phyloP scores from a whole-genome alignment of 1,140 invertebrate genomes.

The Brachionus paranguensis region DNA sequence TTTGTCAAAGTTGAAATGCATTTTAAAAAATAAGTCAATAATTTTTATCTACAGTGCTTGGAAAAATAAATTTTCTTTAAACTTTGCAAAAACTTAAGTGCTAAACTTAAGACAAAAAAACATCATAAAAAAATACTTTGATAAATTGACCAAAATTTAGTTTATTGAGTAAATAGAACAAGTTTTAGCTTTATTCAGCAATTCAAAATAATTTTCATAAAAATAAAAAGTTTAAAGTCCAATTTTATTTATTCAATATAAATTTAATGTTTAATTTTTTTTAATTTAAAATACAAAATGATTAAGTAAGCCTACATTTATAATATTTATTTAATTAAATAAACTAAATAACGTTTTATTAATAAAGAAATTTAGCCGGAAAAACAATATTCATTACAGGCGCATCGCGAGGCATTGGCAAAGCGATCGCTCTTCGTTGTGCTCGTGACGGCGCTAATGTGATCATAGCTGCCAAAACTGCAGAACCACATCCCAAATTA shows the following conservation, averaged over 20 bases:
- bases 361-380: slow-evolving; percentile 63
- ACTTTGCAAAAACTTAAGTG: too few species aligned
- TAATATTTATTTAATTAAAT: background rate
- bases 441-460: slow-evolving; percentile 80
- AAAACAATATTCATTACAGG: slow-evolving; percentile 90
- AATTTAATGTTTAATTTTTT: background rate
- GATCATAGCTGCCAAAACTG: slow-evolving; percentile 91
- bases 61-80: too few species aligned
- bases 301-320: slow-evolving; percentile 11
- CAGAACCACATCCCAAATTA: slow-evolving; percentile 85
- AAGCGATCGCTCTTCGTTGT: slow-evolving; percentile 74
- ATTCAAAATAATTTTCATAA: background rate
- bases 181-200: slow-evolving; percentile 11
- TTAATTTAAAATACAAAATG: background rate
- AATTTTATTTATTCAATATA: background rate
- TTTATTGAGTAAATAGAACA: background rate
- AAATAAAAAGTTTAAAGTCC: background rate
- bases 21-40: too few species aligned
- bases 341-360: background rate
- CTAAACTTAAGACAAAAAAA: too few species aligned
- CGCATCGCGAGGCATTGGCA: slow-evolving; percentile 92
- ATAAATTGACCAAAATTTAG: too few species aligned
- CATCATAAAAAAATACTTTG: too few species aligned
- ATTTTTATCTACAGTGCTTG: too few species aligned
- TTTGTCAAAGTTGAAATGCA: too few species aligned